Base-by-base conservation (phyloP, 2,888 invertebrate genomes). In the Vesta saturnalis region DNA sequence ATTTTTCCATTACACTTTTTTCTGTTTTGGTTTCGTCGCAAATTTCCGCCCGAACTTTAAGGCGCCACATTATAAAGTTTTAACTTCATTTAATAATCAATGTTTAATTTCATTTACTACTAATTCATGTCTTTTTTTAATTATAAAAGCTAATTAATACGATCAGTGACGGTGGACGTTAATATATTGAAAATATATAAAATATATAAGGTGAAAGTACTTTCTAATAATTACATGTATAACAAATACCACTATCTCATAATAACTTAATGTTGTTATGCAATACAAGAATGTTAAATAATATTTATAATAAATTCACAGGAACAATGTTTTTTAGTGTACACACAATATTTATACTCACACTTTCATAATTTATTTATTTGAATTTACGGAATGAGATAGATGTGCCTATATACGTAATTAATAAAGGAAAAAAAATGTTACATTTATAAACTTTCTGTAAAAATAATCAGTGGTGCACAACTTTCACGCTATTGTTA, bases 401-500 rank as follows among this genome's bases (percentile, higher is more conserved):
- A 8, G 3, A 5, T 23, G 23, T 5, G 8, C 3, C 8, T 23
- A 23, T 23, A 23, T n/a, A n/a, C n/a, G n/a, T n/a, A n/a, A n/a
- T n/a, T n/a, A n/a, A n/a, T n/a, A n/a, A n/a, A n/a, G n/a, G n/a
- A 23, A 8, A 23, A 39, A 39, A 12, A 39, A 12, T 39, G 12
- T 10, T 39, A 39, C 3, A 39, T 12, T 12, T 39, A 39, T 39
- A 23, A 39, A 39, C 39, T 39, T 39, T 39, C 39, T 39, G 39
- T n/a, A n/a, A 39, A 39, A n/a, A 30, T 30, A 6, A 30, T 30
- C 30, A 30, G 2, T 39, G n/a, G n/a, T 39, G 12, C 6, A 3
- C 19, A 19, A 52, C 52, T 52, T 52, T 52, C 52, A 52, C 52
- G n/a, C n/a, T 12, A 52, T 52, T 52, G 52, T 52, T 52, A n/a